Conservation (phyloP, 1,140 invertebrate species). For the Heterodera carotae region DNA sequence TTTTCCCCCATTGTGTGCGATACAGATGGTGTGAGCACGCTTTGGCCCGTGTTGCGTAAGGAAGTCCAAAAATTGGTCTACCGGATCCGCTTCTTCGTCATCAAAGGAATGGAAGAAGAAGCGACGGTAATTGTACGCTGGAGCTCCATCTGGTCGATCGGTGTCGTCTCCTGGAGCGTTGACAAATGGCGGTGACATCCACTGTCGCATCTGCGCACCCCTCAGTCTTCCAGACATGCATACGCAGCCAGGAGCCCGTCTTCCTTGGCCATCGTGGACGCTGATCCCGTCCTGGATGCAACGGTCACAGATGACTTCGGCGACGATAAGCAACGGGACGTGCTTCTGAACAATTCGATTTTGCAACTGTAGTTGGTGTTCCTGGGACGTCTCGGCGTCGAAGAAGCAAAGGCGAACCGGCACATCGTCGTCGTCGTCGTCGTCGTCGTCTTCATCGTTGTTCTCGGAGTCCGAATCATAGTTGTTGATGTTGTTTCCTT, state of each 20-base stretch:
- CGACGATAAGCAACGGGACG: constrained; percentile 1
- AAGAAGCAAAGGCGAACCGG: not conserved
- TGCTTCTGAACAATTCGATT: not conserved
- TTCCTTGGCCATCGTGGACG: not conserved
- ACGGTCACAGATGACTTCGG: not conserved
- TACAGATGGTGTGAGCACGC: too few species aligned
- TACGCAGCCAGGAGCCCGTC: not conserved
- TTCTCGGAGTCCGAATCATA: not conserved
- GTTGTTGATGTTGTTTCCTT: too few species aligned
- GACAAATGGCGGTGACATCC: not conserved
- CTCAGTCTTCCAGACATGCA: not conserved
- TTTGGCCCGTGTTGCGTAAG: too few species aligned
- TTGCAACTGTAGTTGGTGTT: not conserved
- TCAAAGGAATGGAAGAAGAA: constrained; percentile 8
- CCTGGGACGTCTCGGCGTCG: not conserved
- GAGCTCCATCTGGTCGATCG: not conserved
- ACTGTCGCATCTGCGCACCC: not conserved
- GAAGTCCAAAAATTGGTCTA: too few species aligned
- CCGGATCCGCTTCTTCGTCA: not conserved
- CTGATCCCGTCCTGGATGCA: not conserved
- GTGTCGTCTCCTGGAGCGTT: not conserved
- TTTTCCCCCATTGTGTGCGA: too few species aligned
- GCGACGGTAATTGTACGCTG: not conserved
- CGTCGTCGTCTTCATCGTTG: not conserved
- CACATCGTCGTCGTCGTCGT: not conserved